Evolutionary conservation across 2,797 vertebrate species (phyloP).

Genomic region (Xiphorhynchus erythropygius): DNA sequence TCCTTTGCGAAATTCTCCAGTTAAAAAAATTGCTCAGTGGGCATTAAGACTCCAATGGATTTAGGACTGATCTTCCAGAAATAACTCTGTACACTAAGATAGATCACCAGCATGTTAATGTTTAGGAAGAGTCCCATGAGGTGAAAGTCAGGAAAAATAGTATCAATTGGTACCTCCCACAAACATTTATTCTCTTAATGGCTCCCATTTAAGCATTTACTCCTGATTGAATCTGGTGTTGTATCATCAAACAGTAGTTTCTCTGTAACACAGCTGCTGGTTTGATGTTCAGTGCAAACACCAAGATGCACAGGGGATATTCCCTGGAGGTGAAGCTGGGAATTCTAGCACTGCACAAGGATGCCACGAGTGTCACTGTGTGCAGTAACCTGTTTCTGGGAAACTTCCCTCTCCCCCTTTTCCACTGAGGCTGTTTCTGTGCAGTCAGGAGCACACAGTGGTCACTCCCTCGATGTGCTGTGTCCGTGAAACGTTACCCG

Average conservation of each 20-base stretch:
- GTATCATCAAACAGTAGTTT: not conserved
- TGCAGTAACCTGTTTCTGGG: not conserved
- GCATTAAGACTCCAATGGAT: not conserved
- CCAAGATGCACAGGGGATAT: not conserved
- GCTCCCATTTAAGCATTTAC: not conserved
- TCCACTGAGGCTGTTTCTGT: not conserved
- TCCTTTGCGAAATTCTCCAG: not conserved
- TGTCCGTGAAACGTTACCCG: fast-evolving
- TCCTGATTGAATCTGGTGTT: not conserved
- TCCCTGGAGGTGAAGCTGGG: fast-evolving
- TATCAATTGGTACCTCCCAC: no score
- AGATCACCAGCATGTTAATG: no score
- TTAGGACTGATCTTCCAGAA: not conserved
- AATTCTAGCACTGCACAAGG: not conserved
- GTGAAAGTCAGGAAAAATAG: not conserved
- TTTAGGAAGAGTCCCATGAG: fast-evolving
- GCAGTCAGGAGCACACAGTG: fast-evolving
- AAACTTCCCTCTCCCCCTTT: not conserved
- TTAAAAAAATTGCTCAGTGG: not conserved
- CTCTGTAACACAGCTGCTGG: not conserved
- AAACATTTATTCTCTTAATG: not conserved
- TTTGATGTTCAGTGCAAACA: fast-evolving
- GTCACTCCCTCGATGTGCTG: fast-evolving
- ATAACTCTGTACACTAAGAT: fast-evolving
- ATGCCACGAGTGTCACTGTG: fast-evolving